Conservation (phyloP, 1,140 invertebrate species). For the Atta texana region DNA sequence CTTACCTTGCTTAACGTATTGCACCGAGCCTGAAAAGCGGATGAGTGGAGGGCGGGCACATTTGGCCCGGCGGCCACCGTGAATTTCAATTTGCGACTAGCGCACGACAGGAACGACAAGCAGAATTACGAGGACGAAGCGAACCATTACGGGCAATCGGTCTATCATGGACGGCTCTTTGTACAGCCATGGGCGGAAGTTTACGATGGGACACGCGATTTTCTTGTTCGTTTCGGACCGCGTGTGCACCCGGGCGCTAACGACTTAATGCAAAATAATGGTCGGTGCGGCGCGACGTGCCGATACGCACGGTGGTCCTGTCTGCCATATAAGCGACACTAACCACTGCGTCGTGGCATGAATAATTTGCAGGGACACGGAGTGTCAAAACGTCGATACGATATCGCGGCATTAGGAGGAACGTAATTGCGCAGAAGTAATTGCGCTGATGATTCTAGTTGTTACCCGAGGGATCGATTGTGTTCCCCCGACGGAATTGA, state of each 20-base stretch:
- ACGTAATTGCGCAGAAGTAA: constrained; percentile 21
- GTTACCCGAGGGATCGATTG: neutral
- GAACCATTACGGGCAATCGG: constrained; percentile 47
- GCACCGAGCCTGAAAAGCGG: constrained; percentile 18
- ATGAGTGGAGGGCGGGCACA: constrained; percentile 17
- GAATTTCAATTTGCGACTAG: constrained; percentile 58
- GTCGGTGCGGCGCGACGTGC: neutral
- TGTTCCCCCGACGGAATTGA: neutral
- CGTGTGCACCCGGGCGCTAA: constrained; percentile 7
- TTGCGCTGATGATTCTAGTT: constrained; percentile 5
- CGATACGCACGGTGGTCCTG: neutral
- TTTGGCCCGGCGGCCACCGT: constrained; percentile 46
- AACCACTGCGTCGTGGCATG: constrained; percentile 10
- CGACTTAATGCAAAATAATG: constrained; percentile 53
- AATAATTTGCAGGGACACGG: constrained; percentile 20
- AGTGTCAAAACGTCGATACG: constrained; percentile 27
- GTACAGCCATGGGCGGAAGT: constrained; percentile 24
- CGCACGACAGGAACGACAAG: constrained; percentile 47
- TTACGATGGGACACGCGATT: constrained; percentile 55
- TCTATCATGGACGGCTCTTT: constrained; percentile 50
- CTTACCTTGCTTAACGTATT: constrained; percentile 43
- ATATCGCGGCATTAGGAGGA: neutral
- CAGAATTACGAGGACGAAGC: constrained; percentile 53
- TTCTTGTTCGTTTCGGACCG: constrained; percentile 49
- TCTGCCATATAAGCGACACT: neutral